Evolutionary conservation across 2,113 vertebrate species (phyloP).

Genomic region (Chaenogobius annularis): DNA sequence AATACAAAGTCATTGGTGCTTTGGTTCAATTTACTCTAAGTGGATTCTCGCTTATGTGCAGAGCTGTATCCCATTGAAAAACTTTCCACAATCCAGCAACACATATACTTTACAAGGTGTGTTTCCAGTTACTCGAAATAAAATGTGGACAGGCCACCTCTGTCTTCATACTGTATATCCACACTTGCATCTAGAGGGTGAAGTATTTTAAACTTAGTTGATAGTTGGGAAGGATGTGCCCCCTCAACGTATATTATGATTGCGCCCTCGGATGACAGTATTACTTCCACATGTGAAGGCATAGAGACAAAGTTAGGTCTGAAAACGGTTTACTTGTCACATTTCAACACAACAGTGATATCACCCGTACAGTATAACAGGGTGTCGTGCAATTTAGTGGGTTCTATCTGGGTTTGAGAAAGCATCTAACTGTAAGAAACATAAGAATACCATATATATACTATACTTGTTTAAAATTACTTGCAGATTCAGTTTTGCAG

Average conservation of each 20-base stretch:
- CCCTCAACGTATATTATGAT: constrained; percentile 19
- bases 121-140: neutral
- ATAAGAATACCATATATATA: constrained; percentile 10
- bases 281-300: constrained; percentile 49
- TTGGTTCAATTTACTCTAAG: neutral
- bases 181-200: neutral
- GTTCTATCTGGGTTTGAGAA: constrained; percentile 25
- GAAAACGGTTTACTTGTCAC: constrained; percentile 55
- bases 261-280: constrained; percentile 24
- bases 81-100: neutral
- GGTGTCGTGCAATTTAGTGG: neutral
- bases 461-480: constrained; percentile 48
- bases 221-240: constrained; percentile 11
- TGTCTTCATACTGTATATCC: neutral
- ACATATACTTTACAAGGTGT: neutral
- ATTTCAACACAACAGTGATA: constrained; percentile 40
- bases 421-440: constrained; percentile 34
- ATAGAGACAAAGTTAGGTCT: constrained; percentile 46
- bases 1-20: neutral
- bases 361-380: constrained; percentile 20
- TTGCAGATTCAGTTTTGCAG: constrained; percentile 45
- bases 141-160: neutral
- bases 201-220: neutral
- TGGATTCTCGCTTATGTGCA: neutral
- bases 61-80: neutral